phyloP scores from a whole-genome alignment of 2,888 invertebrate genomes.

The Leptinotarsa tumamoca region DNA sequence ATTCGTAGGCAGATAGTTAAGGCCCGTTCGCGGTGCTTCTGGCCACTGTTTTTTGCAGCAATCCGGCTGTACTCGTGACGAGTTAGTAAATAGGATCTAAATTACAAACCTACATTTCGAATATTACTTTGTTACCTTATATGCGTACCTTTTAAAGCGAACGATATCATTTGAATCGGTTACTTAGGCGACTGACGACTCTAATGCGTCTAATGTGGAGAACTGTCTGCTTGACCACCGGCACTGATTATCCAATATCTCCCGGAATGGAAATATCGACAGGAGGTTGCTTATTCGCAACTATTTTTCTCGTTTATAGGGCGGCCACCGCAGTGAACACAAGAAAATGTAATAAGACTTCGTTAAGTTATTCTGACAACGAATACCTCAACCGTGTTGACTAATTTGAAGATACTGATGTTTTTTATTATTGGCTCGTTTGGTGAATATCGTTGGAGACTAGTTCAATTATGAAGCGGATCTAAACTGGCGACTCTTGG shows the following conservation, averaged over 20 bases:
- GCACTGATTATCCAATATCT: constrained; percentile 62
- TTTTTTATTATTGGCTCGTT: not conserved
- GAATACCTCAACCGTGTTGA: not conserved
- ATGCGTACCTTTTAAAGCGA: constrained; percentile 50
- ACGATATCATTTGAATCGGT: constrained; percentile 57
- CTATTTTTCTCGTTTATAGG: constrained; percentile 38
- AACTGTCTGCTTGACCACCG: constrained; percentile 57
- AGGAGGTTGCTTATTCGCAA: constrained; percentile 38
- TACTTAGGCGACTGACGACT: constrained; percentile 44
- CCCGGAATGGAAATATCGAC: constrained; percentile 55
- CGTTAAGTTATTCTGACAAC: not conserved
- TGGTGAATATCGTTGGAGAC: not conserved
- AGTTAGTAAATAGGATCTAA: constrained; percentile 57
- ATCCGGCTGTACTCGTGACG: constrained; percentile 52
- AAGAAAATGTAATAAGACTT: constrained; percentile 7
- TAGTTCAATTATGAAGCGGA: no score
- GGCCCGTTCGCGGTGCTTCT: constrained; percentile 46
- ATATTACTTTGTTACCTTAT: constrained; percentile 55
- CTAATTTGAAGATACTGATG: constrained; percentile 8
- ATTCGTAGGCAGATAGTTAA: constrained; percentile 58
- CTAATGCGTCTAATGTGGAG: constrained; percentile 50
- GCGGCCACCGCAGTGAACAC: constrained; percentile 31
- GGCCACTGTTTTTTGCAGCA: constrained; percentile 48
- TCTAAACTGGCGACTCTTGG: no score
- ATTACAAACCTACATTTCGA: constrained; percentile 57